Base-by-base conservation (phyloP, 2,888 invertebrate genomes). In the Agrotis ipsilon region DNA sequence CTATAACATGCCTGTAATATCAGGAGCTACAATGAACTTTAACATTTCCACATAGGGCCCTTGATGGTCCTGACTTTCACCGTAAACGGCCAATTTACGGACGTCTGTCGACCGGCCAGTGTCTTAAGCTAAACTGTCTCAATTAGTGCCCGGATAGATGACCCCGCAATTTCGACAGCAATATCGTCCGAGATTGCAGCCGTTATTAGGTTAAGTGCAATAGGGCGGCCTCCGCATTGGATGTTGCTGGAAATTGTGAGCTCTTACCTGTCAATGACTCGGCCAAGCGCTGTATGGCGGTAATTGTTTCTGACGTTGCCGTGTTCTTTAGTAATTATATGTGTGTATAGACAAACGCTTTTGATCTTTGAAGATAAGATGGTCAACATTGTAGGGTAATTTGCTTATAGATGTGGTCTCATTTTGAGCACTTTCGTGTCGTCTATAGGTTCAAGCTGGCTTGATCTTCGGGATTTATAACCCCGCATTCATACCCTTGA, bases 71-170 rank as follows among this genome's bases (percentile, higher is more conserved):
- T 84, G 91, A 94, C 96, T 95, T 96, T 96, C 96, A 93, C 95
- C 94, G 90, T 96, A 96, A 95, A 93, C 93, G 95, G 92, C 92
- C 91, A 92, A 94, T 96, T 95, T 95, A 92, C 93, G 91, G 92
- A 93, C 91, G 92, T 91, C 94, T 92, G 92, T 90, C 91, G 91
- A 92, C 92, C 91, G 92, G 92, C 92, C 94, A 93, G 92, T 92
- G 92, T 93, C 93, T 93, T 89, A 91, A 90, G 90, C 92, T 94
- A 94, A 95, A 95, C 95, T 94, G 94, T 95, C 96, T 95, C 96
- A 96, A 95, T 96, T 96, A 96, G 95, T 92, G 92, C 91, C 91
- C 91, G 89, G 91, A 93, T 93, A 92, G 94, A 94, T 94, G 95
- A 95, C 94, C 94, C 91, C 91, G 93, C 92, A 94, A 95, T 95